Evolutionary conservation across 2,113 vertebrate species (phyloP), one percentile per base, ranked within the genome.

Genomic region (Halcyon senegalensis): DNA sequence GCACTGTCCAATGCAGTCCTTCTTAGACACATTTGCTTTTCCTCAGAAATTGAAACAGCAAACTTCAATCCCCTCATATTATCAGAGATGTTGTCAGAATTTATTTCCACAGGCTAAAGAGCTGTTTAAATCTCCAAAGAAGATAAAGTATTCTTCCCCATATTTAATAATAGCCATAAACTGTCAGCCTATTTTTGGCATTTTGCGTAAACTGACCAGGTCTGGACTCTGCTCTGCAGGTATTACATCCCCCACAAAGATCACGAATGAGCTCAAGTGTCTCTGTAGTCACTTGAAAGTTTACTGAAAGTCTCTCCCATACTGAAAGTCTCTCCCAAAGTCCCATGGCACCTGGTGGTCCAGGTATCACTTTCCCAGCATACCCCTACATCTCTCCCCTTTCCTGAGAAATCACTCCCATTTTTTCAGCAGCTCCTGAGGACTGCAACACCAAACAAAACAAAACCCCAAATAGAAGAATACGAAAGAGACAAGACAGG

Each of bases 111-210:
- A 79, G 51, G 44, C 60, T 78, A 92, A 79, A 90, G 35, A 89
- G n/a, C 16, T 92, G 56, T 86, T 96, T 92, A 87, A 58, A 93
- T 95, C 84, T 92, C 83, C 89, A 95, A 93, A 94, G 14, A 70
- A 95, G 90, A 97, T 90, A 85, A 96, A 91, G 23, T 68, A 92
- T 97, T 96, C 24, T 93, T 96, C 85, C 51, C 78, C 76, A 59
- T 46, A 20, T 89, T 96, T 95, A 95, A 91, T 59, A 97, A 87
- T 16, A 78, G 60, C 66, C 73, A 63, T 70, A 92, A 95, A 46
- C 25, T 82, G 46, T 33, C 85, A 83, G 62, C 10, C 6, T 68
- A 51, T 64, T 80, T 95, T 87, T 59, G 3, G 48, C 39, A n/a
- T 90, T 72, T 39, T 91, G 30, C 35, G 76, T 72, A 77, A 93